Evolutionary conservation across 37 sponge, comb jelly and placozoan genomes (phyloP), one percentile per base, ranked within the genome.

Genomic region (Aphrocallistes beatrix): DNA sequence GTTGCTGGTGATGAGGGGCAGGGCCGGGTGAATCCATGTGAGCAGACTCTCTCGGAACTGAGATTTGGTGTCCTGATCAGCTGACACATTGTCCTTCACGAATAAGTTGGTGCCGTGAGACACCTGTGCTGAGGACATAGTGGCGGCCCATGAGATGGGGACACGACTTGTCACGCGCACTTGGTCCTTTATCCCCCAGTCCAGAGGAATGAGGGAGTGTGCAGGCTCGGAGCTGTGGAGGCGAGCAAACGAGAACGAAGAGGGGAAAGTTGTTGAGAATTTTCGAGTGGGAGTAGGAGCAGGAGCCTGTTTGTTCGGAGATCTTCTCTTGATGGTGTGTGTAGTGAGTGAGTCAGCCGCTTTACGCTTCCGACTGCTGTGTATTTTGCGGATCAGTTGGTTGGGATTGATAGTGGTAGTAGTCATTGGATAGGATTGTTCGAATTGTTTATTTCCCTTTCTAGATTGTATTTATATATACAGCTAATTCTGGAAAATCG

Each of bases 31-130:
- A 3, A 13, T 60, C 75, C 75, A 60, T 19, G 75, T 28, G 75
- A 60, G 75, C 32, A 60, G 75, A 60, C 75, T 19, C 17, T 60
- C 75, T 60, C 75, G 10, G 34, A 60, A 60, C 75, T 60, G 75
- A 13, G 75, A 60, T 13, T 60, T 60, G 25, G 34, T 60, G 75
- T 60, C 17, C 34, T 60, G 75, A 13, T 19, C 6, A 6, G 75
- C 34, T 3, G 75, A 3, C 10, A 13, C n/a, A 13, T 3, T 30
- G 6, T 30, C 75, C 75, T 19, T 25, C 75, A 60, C 75, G 75
- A 60, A 60, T 3, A 30, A 60, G 34, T 13, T 3, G 34, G 75
- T 60, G 3, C 75, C 75, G 25, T 19, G 28, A 60, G 75, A 60
- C 10, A 60, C 75, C 75, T 60, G 75, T 19, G 25, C n/a, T 6